phyloP scores from a whole-genome alignment of 2,888 invertebrate genomes.

The Ligdia adustata region DNA sequence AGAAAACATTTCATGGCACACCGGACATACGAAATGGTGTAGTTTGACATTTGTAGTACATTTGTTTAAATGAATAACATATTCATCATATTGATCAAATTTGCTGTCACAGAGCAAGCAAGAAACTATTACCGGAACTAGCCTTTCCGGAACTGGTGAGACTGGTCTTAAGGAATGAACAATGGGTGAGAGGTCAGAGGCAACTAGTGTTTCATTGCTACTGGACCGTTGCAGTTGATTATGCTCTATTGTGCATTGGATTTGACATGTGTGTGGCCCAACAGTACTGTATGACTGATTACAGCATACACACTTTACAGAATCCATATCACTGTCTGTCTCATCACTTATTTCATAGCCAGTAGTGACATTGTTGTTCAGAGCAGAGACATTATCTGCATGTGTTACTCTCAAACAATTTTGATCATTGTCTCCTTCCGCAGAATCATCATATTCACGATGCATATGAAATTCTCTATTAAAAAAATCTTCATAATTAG shows the following conservation, averaged over 20 bases:
- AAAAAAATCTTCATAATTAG: constrained; percentile 67
- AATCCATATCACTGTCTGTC: constrained; percentile 78
- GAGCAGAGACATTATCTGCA: constrained; percentile 36
- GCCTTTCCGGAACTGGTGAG: constrained; percentile 42
- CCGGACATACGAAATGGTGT: constrained; percentile 74
- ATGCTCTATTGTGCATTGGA: constrained; percentile 73
- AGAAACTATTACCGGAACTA: constrained; percentile 55
- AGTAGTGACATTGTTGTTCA: constrained; percentile 30
- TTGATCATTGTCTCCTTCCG: constrained; percentile 69
- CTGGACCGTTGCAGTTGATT: constrained; percentile 65
- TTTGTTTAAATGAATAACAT: constrained; percentile 70
- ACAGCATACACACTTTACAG: constrained; percentile 75
- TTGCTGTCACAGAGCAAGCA: constrained; percentile 75
- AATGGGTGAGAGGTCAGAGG: constrained; percentile 56
- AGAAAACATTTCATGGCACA: constrained; percentile 75
- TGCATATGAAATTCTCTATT: constrained; percentile 73
- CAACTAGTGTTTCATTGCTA: constrained; percentile 75
- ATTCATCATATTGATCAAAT: constrained; percentile 67
- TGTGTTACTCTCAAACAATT: constrained; percentile 60
- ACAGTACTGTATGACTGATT: constrained; percentile 67
- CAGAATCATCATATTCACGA: constrained; percentile 53
- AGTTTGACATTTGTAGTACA: constrained; percentile 77
- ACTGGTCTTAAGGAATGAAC: constrained; percentile 41
- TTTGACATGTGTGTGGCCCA: constrained; percentile 69
- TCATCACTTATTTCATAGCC: constrained; percentile 70